Percentiles rank a stretch among this genome's conserved stretches.
Conservation (phyloP, 2,888 invertebrate species). For the Temnothorax ravouxi region DNA sequence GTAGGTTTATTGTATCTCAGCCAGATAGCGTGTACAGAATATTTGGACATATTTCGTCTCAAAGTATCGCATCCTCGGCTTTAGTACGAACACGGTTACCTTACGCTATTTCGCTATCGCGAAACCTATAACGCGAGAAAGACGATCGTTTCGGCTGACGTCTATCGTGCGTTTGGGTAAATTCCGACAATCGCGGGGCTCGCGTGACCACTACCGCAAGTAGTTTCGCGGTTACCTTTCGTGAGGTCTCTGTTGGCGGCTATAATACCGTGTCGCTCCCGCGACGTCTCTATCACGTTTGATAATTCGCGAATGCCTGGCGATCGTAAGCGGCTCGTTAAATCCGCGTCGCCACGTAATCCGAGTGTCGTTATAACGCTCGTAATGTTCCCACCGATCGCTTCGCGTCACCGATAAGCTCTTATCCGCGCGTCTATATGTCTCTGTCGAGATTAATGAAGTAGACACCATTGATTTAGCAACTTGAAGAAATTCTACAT, state of each 20-base stretch:
- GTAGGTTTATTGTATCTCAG: background rate
- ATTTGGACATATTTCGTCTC: slow-evolving; percentile 21
- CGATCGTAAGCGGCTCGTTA: slow-evolving; percentile 62
- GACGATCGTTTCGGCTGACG: slow-evolving; percentile 52
- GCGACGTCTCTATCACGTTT: slow-evolving; percentile 59
- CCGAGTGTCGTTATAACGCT: slow-evolving; percentile 23
- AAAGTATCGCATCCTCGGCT: slow-evolving; percentile 30
- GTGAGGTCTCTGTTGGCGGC: slow-evolving; percentile 45
- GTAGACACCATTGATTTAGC: background rate
- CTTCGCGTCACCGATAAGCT: slow-evolving; percentile 33
- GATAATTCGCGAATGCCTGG: slow-evolving; percentile 63
- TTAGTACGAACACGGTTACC: background rate
- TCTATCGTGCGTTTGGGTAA: slow-evolving; percentile 41
- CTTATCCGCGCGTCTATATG: background rate
- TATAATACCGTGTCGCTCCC: slow-evolving; percentile 63
- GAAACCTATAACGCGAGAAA: slow-evolving; percentile 37
- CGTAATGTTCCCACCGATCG: slow-evolving; percentile 28
- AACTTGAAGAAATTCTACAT: background rate
- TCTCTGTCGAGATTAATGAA: slow-evolving; percentile 7
- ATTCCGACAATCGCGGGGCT: slow-evolving; percentile 47
- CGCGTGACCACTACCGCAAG: slow-evolving; percentile 49
- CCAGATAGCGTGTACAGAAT: slow-evolving; percentile 7
- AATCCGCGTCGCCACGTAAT: background rate
- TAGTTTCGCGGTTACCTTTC: slow-evolving; percentile 38
- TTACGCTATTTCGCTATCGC: slow-evolving; percentile 39